Conservation (phyloP, 2,888 invertebrate species). For the Melanargia galathea region DNA sequence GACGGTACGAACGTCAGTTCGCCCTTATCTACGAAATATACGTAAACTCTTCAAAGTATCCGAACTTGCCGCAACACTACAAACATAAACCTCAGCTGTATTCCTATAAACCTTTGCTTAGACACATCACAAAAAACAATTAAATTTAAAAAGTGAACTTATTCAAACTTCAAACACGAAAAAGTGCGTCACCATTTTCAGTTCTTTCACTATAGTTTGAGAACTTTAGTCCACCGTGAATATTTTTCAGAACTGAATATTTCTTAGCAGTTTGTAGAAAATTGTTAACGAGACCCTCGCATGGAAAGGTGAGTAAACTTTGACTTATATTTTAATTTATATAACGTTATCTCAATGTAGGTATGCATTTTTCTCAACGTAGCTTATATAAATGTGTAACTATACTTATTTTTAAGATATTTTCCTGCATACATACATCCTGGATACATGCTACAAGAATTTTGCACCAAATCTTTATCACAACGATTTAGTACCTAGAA, state of each 20-base stretch:
- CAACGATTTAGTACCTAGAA: no score
- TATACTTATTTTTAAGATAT: no score
- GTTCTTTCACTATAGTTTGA: not conserved
- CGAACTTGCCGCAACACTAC: slow-evolving; percentile 10
- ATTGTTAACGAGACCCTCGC: not conserved
- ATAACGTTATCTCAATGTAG: no score
- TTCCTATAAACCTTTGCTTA: not conserved
- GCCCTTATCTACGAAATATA: not conserved
- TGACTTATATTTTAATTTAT: not conserved
- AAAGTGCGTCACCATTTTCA: slow-evolving; percentile 9
- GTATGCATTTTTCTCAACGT: no score
- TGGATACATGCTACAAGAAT: no score
- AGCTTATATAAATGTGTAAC: not conserved
- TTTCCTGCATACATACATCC: no score
- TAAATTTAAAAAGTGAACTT: slow-evolving; percentile 11
- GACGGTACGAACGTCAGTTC: slow-evolving; percentile 31
- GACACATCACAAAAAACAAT: slow-evolving; percentile 1
- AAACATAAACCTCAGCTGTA: not conserved
- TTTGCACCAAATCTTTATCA: no score
- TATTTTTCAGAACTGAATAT: not conserved
- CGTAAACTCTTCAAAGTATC: slow-evolving; percentile 21
- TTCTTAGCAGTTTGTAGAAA: not conserved
- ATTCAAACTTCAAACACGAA: slow-evolving; percentile 7
- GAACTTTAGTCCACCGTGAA: not conserved
- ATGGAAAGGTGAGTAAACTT: slow-evolving; percentile 5